Conservation (phyloP, 2,888 invertebrate species). For the Iselma pallidipennis region DNA sequence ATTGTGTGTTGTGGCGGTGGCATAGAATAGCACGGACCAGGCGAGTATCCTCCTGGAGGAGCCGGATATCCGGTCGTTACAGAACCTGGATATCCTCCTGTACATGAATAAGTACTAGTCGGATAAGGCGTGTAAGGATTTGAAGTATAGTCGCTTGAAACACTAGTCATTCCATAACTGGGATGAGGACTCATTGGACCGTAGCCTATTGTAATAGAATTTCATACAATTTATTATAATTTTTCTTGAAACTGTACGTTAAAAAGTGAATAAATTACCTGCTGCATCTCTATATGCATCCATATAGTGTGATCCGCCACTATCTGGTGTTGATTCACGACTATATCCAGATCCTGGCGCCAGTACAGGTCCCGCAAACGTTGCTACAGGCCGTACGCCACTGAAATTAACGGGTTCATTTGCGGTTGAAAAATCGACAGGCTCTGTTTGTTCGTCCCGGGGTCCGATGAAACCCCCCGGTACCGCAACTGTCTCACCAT, state of each 20-base stretch:
- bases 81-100: conserved; percentile 58
- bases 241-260: not conserved
- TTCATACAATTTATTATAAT: not conserved
- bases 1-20: conserved; percentile 77
- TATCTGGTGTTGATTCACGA: conserved; percentile 87
- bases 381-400: conserved; percentile 60
- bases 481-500: conserved; percentile 58
- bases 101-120: conserved; percentile 50
- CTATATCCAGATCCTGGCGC: conserved; percentile 73
- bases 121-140: conserved; percentile 73
- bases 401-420: conserved; percentile 67
- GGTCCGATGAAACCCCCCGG: conserved; percentile 62
- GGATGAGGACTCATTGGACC: conserved; percentile 84
- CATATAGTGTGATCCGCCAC: conserved; percentile 86
- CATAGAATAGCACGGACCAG: conserved; percentile 81
- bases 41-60: conserved; percentile 62
- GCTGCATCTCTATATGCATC: conserved; percentile 85
- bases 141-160: conserved; percentile 80
- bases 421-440: conserved; percentile 72
- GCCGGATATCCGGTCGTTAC: conserved; percentile 65
- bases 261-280: conserved; percentile 58
- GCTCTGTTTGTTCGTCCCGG: conserved; percentile 69
- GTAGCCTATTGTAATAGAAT: conserved; percentile 63
- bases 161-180: conserved; percentile 76
- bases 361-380: conserved; percentile 47